Conservation (phyloP, 2,888 invertebrate genomes). For the Drosophila meridionalis region DNA sequence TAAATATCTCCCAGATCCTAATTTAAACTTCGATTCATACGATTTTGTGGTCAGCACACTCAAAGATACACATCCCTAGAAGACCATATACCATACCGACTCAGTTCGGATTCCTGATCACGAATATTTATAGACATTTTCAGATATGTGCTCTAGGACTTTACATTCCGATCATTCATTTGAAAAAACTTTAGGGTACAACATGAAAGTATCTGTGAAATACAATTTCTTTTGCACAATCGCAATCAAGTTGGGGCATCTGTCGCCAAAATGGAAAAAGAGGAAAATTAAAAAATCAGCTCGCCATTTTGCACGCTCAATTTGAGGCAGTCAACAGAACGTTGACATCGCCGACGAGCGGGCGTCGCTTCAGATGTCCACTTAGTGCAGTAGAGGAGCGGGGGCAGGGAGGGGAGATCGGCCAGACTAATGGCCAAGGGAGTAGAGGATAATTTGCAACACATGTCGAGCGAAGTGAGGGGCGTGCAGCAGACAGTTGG, state of each 20-base stretch:
- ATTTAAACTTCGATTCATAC: no score
- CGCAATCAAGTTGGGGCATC: slow-evolving; percentile 17
- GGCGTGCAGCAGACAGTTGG: slow-evolving; percentile 35
- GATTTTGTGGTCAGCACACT: no score
- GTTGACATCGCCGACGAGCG: slow-evolving; percentile 58
- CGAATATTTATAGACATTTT: neutral
- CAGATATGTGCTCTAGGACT: neutral
- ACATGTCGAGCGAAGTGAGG: slow-evolving; percentile 47
- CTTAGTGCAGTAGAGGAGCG: slow-evolving; percentile 4
- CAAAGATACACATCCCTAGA: no score
- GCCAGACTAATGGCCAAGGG: slow-evolving; percentile 33
- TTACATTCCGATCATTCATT: neutral
- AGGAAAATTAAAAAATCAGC: neutral
- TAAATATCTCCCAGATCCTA: neutral
- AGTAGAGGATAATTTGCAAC: slow-evolving; percentile 50
- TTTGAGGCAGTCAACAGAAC: slow-evolving; percentile 65
- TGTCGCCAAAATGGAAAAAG: slow-evolving; percentile 5
- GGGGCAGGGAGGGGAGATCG: slow-evolving; percentile 10
- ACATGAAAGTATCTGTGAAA: neutral
- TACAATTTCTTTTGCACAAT: slow-evolving; percentile 6
- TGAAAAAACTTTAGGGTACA: neutral
- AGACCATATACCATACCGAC: neutral
- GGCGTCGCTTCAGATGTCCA: slow-evolving; percentile 30
- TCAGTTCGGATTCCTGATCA: neutral
- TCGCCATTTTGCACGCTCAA: slow-evolving; percentile 73